Percentiles rank a stretch among this genome's conserved stretches.
Evolutionary conservation across 2,888 invertebrate species (phyloP).

Genomic region (Dicyrtomina minuta): DNA sequence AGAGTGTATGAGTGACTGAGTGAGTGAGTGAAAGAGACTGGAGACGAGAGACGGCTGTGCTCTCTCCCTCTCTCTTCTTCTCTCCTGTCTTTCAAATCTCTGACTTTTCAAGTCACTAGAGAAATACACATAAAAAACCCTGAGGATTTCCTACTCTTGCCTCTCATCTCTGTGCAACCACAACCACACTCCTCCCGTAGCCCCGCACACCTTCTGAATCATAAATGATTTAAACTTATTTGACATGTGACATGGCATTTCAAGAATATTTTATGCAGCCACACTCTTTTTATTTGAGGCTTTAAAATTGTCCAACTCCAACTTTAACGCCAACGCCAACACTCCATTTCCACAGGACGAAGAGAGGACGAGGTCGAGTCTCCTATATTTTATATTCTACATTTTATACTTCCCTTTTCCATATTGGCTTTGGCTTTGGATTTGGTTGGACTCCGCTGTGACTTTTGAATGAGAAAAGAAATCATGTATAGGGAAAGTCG

Average conservation of each 20-base stretch:
- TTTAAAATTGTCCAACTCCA: too few relatives aligned
- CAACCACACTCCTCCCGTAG: neutral
- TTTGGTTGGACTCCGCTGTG: too few relatives aligned
- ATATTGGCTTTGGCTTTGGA: too few relatives aligned
- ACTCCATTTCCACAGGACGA: too few relatives aligned
- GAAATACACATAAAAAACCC: neutral
- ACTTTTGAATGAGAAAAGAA: too few relatives aligned
- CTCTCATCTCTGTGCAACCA: neutral
- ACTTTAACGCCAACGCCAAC: too few relatives aligned
- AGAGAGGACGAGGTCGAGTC: too few relatives aligned
- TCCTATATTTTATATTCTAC: too few relatives aligned
- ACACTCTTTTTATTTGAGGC: neutral
- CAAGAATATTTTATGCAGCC: too few relatives aligned
- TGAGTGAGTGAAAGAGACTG: neutral
- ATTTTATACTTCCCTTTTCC: too few relatives aligned
- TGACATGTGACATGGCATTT: slow-evolving; percentile 9
- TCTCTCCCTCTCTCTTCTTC: neutral
- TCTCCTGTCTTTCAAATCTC: slow-evolving; percentile 9
- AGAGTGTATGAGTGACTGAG: neutral
- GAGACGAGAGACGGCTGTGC: neutral
- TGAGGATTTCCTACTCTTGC: neutral
- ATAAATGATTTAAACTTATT: neutral
- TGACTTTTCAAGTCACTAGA: slow-evolving; percentile 4
- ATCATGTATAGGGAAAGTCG: too few relatives aligned
- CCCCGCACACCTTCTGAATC: too few relatives aligned